These are phyloP conservation scores for Theonella swinhoei DNA, from an alignment of 37 sponge, comb jelly and placozoan species.

Conservation along the genomic window DNA sequence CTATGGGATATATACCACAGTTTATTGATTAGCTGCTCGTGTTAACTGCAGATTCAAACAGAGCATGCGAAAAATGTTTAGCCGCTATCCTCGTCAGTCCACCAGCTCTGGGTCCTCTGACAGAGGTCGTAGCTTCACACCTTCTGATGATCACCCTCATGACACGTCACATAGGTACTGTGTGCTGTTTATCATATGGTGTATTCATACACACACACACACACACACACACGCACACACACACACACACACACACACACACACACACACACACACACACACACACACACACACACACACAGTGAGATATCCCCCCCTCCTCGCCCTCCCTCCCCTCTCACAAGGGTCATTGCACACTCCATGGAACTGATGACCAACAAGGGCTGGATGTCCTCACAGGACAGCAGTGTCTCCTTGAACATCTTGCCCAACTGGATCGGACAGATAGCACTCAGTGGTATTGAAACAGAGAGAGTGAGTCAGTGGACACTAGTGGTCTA, in stretches of 20 bases:
- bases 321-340: constrained; percentile 13
- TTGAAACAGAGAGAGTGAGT: constrained; percentile 49
- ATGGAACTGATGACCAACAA: constrained; percentile 13
- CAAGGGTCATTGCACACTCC: not conserved
- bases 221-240: too few relatives aligned
- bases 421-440: constrained; percentile 45
- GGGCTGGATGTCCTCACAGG: constrained; percentile 36
- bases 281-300: too few relatives aligned
- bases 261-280: too few relatives aligned
- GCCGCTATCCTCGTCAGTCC: not conserved
- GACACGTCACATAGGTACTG: not conserved
- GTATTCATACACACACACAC: too few relatives aligned
- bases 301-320: not conserved
- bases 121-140: not conserved
- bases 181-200: too few relatives aligned
- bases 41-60: constrained; percentile 18
- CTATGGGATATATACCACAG: too few relatives aligned
- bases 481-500: too few relatives aligned
- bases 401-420: not conserved
- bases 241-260: too few relatives aligned
- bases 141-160: not conserved
- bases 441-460: constrained; percentile 41
- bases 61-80: constrained; percentile 18
- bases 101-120: not conserved
- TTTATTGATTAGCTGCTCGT: not conserved